phyloP scores from a whole-genome alignment of 2,888 invertebrate species.

The Pandemis corylana region DNA sequence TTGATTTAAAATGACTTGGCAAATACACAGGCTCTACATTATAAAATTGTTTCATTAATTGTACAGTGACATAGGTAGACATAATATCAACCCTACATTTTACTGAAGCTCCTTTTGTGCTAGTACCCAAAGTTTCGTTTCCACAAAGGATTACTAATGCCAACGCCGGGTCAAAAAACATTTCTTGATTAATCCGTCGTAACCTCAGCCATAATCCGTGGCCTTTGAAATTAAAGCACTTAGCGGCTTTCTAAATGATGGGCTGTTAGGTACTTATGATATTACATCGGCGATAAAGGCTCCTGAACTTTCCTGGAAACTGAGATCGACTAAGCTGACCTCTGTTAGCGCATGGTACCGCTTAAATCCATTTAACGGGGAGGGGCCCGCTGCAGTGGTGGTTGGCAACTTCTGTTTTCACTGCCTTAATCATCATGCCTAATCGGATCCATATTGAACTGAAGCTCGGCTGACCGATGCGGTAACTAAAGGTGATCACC shows the following conservation, averaged over 20 bases:
- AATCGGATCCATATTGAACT: slow-evolving; percentile 8
- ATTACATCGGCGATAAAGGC: slow-evolving; percentile 32
- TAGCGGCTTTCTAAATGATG: slow-evolving; percentile 43
- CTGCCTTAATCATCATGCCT: too few relatives aligned
- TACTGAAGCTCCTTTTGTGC: background rate
- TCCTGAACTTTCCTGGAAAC: slow-evolving; percentile 11
- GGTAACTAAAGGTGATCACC: background rate
- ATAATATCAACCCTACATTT: background rate
- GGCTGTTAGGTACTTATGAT: slow-evolving; percentile 38
- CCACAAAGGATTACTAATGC: slow-evolving; percentile 16
- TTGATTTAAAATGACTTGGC: too few relatives aligned
- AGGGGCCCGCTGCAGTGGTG: slow-evolving; percentile 5
- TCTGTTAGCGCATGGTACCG: slow-evolving; percentile 9
- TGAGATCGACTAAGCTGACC: slow-evolving; percentile 33
- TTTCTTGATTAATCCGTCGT: slow-evolving; percentile 43
- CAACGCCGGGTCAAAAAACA: slow-evolving; percentile 37
- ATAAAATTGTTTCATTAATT: too few relatives aligned
- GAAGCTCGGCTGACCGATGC: background rate
- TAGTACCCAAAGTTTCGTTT: slow-evolving; percentile 15
- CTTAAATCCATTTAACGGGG: slow-evolving; percentile 13
- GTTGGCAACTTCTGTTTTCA: slow-evolving; percentile 5
- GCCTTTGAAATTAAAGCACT: slow-evolving; percentile 44
- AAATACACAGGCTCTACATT: too few relatives aligned
- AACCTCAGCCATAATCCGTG: slow-evolving; percentile 41
- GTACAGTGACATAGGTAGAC: background rate